phyloP scores from a whole-genome alignment of 92 coral and sea anemone species.

The Virgularia gustaviana region DNA sequence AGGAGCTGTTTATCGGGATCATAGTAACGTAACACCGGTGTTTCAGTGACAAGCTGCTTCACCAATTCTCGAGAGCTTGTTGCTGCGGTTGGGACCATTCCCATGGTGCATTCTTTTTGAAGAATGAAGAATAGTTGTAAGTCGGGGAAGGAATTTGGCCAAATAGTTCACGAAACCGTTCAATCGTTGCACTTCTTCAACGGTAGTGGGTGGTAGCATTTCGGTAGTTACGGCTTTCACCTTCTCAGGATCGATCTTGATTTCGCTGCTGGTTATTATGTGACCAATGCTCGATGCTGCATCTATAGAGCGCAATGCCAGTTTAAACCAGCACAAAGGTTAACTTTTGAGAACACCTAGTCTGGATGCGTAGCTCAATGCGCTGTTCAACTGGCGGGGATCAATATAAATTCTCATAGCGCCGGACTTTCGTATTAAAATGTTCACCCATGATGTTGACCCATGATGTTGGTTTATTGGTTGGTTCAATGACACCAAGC shows the following conservation, averaged over 20 bases:
- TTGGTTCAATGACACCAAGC: conserved; percentile 32
- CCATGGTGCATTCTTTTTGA: conserved; percentile 25
- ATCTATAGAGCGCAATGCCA: conserved; percentile 34
- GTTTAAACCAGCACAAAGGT: conserved; percentile 28
- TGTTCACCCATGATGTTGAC: conserved; percentile 42
- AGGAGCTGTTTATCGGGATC: conserved; percentile 19
- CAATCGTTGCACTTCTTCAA: conserved; percentile 50
- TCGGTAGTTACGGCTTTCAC: conserved; percentile 35
- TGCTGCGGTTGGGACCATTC: conserved; percentile 42
- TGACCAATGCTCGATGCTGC: conserved; percentile 43
- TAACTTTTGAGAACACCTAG: conserved; percentile 37
- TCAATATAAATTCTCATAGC: conserved; percentile 41
- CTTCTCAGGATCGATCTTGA: conserved; percentile 54
- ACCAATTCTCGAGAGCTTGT: conserved; percentile 20
- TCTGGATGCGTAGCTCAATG: no score
- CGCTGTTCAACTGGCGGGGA: conserved; percentile 36
- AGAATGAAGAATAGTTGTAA: conserved; percentile 38
- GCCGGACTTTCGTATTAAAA: conserved; percentile 43
- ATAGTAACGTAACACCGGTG: conserved; percentile 31
- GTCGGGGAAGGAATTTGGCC: conserved; percentile 43
- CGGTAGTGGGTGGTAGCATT: conserved; percentile 32
- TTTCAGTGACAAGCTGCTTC: conserved; percentile 34
- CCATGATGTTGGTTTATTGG: conserved; percentile 43
- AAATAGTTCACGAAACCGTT: conserved; percentile 47
- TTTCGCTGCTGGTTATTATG: conserved; percentile 37